Evolutionary conservation across 92 coral and sea anemone species (phyloP).

Genomic region (Epizoanthus stellaris): DNA sequence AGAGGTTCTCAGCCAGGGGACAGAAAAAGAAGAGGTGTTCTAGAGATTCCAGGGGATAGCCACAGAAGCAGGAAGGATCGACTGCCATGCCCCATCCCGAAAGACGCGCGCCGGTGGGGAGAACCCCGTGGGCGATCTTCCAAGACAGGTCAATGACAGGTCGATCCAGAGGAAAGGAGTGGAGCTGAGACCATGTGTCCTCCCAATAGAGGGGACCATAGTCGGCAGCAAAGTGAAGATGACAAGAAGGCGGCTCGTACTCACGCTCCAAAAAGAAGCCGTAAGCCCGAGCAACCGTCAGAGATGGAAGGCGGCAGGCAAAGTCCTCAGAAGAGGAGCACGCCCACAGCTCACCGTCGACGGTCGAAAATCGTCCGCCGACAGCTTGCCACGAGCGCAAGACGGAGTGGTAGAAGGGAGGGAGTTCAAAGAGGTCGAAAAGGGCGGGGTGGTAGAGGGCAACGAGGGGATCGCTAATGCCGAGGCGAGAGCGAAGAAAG

Average conservation of each 20-base stretch:
- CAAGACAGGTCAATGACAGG: no score
- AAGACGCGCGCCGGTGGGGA: no score
- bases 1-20: background rate
- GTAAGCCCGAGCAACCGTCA: background rate
- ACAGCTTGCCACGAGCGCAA: slow-evolving; percentile 12
- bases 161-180: slow-evolving; percentile 5
- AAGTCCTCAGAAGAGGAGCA: background rate
- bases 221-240: no score
- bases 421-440: background rate
- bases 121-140: no score
- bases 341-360: background rate
- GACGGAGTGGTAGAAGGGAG: slow-evolving; percentile 6
- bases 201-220: slow-evolving; percentile 31
- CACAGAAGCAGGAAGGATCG: slow-evolving; percentile 6
- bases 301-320: background rate
- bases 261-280: background rate
- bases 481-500: background rate
- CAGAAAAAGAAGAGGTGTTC: slow-evolving; percentile 32
- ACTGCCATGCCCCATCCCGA: no score
- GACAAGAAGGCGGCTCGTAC: background rate
- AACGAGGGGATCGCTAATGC: background rate
- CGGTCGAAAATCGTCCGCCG: background rate
- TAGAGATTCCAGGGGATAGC: background rate
- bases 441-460: background rate
- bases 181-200: slow-evolving; percentile 5